Evolutionary conservation across 1,140 invertebrate species (phyloP).

Genomic region (Doryteuthis pealeii): DNA sequence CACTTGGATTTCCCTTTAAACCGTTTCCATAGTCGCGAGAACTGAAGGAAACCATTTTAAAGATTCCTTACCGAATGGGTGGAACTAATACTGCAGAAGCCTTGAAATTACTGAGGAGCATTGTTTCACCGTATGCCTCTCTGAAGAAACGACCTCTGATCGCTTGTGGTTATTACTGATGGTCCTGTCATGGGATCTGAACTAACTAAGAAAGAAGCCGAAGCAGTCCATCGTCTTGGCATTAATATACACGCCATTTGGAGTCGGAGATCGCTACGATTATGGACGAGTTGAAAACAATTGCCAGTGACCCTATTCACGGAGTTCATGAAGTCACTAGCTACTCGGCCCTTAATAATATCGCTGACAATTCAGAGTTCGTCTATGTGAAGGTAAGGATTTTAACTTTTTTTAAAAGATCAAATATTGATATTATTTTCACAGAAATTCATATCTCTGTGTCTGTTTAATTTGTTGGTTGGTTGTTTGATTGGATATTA

Average conservation of each 20-base stretch:
- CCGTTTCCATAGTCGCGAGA: conserved; percentile 3
- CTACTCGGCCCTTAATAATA: conserved; percentile 32
- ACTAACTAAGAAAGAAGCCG: conserved; percentile 21
- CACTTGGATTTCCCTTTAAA: conserved; percentile 18
- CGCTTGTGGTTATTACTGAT: conserved; percentile 44
- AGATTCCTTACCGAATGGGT: conserved; percentile 25
- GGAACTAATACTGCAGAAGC: conserved; percentile 18
- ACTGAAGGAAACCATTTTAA: conserved; percentile 11
- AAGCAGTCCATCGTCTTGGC: conserved; percentile 14
- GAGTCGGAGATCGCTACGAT: conserved; percentile 34
- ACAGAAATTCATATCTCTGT: too few species aligned
- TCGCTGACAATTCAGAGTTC: conserved; percentile 27
- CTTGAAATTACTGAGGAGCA: background rate
- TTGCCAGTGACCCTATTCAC: conserved; percentile 32
- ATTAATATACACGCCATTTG: conserved; percentile 39
- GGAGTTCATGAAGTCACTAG: conserved; percentile 34
- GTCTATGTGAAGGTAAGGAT: conserved; percentile 37
- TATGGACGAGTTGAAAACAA: conserved; percentile 29
- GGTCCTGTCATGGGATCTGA: conserved; percentile 31
- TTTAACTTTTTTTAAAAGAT: too few species aligned
- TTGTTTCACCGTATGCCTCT: background rate
- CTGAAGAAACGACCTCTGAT: conserved; percentile 30
- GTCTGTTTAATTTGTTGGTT: too few species aligned
- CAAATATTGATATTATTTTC: too few species aligned
- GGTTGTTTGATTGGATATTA: too few species aligned